Evolutionary conservation across 2,113 vertebrate species (phyloP).

Genomic region (Callionymus lyra): DNA sequence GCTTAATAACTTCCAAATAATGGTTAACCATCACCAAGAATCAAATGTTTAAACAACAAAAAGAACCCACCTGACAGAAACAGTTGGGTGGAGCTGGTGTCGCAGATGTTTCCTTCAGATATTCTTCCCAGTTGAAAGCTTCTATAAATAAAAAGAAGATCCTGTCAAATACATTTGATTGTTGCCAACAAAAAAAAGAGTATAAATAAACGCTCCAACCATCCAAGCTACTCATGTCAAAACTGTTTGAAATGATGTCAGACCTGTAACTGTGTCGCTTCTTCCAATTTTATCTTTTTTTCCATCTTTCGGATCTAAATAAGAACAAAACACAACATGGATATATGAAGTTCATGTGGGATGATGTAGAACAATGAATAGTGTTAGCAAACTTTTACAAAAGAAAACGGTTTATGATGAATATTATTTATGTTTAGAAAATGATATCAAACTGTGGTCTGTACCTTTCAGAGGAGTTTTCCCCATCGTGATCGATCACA

Average conservation of each 20-base stretch:
- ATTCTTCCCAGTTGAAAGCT: slow-evolving; percentile 84
- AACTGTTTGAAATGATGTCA: slow-evolving; percentile 52
- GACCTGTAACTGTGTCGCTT: slow-evolving; percentile 50
- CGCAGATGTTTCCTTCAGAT: slow-evolving; percentile 84
- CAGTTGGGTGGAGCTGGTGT: slow-evolving; percentile 75
- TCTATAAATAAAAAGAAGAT: slow-evolving; percentile 62
- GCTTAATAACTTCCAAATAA: too few species aligned
- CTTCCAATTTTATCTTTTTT: slow-evolving; percentile 78
- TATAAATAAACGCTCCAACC: too few species aligned
- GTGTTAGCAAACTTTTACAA: background rate
- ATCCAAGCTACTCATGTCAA: slow-evolving; percentile 58
- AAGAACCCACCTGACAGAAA: slow-evolving; percentile 82
- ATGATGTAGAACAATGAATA: background rate
- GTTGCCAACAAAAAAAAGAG: slow-evolving; percentile 1
- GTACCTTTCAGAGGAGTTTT: slow-evolving; percentile 65
- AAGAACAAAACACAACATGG: background rate
- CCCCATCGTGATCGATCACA: slow-evolving; percentile 54
- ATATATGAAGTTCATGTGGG: background rate
- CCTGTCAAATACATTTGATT: background rate
- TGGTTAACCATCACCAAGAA: too few species aligned
- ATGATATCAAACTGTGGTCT: background rate
- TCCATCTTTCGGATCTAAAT: slow-evolving; percentile 76
- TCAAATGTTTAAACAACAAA: too few species aligned
- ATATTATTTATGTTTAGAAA: background rate
- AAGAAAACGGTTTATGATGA: background rate